These are phyloP conservation scores for Poeciliopsis turrubarensis DNA, from an alignment of 2,113 vertebrate genomes.

Conservation along the genomic window DNA sequence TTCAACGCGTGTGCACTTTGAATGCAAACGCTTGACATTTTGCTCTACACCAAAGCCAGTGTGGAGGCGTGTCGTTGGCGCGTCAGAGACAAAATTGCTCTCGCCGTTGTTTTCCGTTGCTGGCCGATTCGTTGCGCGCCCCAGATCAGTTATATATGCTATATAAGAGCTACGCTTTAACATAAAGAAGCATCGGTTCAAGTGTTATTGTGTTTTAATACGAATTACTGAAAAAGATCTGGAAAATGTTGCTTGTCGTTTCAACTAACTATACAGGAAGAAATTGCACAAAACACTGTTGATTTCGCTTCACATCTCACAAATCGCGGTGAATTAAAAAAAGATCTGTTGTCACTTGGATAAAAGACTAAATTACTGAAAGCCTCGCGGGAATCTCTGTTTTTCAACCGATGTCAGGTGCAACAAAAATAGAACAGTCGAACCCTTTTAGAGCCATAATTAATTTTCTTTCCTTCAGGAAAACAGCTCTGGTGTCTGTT, in stretches of 20 bases:
- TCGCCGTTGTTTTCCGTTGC: no score
- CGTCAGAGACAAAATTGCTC: no score
- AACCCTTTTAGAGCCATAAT: constrained; percentile 28
- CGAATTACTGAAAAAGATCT: background rate
- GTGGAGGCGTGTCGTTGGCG: no score
- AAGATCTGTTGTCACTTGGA: constrained; percentile 5
- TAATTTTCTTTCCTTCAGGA: background rate
- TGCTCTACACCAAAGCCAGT: no score
- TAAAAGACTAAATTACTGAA: constrained; percentile 28
- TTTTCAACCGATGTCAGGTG: constrained; percentile 23
- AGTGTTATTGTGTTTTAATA: background rate
- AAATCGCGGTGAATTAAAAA: constrained; percentile 13
- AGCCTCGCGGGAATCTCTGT: constrained; percentile 16
- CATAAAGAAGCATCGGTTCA: background rate
- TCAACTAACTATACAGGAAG: constrained; percentile 17
- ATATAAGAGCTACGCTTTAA: background rate
- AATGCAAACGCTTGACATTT: no score
- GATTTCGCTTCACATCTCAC: constrained; percentile 4
- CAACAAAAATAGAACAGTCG: constrained; percentile 34
- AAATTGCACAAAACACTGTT: constrained; percentile 1
- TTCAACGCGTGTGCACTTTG: no score
- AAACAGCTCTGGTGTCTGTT: constrained; percentile 32
- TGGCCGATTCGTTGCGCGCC: no score
- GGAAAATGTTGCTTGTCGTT: constrained; percentile 40
- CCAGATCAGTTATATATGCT: no score